phyloP scores from a whole-genome alignment of 2,113 vertebrate genomes.

The Macquaria australasica region DNA sequence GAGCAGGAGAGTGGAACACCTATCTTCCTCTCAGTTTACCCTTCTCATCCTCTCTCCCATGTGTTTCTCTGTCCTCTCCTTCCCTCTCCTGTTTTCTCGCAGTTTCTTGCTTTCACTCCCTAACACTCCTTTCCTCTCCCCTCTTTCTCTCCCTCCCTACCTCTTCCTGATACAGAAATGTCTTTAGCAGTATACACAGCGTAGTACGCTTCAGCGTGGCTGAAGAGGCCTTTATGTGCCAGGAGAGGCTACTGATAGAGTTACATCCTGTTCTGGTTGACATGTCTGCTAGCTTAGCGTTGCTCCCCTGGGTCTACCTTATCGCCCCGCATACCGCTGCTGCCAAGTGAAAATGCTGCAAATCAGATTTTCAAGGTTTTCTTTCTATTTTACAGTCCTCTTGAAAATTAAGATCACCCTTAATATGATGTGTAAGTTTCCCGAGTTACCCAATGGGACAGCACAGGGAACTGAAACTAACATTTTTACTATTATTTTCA shows the following conservation, averaged over 20 bases:
- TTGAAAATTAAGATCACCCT: conserved; percentile 31
- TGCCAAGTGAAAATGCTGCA: conserved; percentile 15
- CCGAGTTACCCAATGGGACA: background rate
- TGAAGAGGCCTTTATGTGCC: conserved; percentile 63
- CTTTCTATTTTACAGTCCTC: conserved; percentile 20
- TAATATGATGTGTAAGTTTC: conserved; percentile 12
- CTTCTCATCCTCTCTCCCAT: conserved; percentile 14
- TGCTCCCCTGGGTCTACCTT: conserved; percentile 41
- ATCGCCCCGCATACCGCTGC: conserved; percentile 18
- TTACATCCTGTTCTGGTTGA: conserved; percentile 56
- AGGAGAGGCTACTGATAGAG: conserved; percentile 63
- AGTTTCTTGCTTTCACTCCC: conserved; percentile 1
- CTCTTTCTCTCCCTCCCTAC: background rate
- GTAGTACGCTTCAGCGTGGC: conserved; percentile 17
- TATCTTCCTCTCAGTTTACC: conserved; percentile 33
- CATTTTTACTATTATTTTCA: background rate
- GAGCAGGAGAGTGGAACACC: conserved; percentile 54
- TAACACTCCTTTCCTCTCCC: background rate
- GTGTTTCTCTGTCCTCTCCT: conserved; percentile 25
- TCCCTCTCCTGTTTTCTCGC: background rate
- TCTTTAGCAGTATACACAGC: conserved; percentile 45
- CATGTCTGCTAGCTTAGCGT: conserved; percentile 50
- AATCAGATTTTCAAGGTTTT: conserved; percentile 35
- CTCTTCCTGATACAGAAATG: conserved; percentile 3
- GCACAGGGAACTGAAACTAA: background rate